Evolutionary conservation across 2,113 vertebrate species (phyloP), one percentile per base, ranked within the genome.

Genomic region (Dipodomys ordii): DNA sequence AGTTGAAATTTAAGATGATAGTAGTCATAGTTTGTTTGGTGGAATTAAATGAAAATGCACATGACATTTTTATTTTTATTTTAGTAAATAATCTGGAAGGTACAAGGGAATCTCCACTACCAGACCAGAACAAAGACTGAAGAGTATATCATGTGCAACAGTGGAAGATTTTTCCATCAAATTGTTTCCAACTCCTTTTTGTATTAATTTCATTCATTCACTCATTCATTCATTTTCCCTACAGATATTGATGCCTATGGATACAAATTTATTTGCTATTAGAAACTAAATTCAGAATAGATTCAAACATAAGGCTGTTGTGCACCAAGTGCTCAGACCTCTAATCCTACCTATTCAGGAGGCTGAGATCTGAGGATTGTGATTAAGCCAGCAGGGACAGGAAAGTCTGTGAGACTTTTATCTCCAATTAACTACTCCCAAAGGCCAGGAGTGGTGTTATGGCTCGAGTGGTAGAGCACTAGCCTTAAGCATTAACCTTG

Each of bases 81-180:
- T 13, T n/a, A 27, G 1, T 35, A 60, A 82, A 53, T 27, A 62
- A 64, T 7, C 22, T 72, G 8, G 13, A 76, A 72, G 23, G 8
- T 39, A 9, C 13, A 28, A 64, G 39, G 28, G 11, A 3, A 16
- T 69, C 12, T 79, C 32, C 2, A 0, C 39, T 4, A 3, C 2
- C 2, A 39, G 79, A 22, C 2, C 32, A 35, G 83, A 83, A 60
- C 8, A 46, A 27, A 67, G 7, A 6, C 5, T 46, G 64, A 49
- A 53, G 0, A 20, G 28, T 0, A 0, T 15, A 44, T 19, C 6
- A n/a, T 11, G 23, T 22, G 18, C 35, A 25, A 32, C 1, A 16
- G n/a, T 0, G 11, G 35, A 79, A 44, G 22, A 32, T 74, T n/a
- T 65, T 64, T 60, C 27, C 22, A 25, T 49, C 39, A 32, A 53